Percentiles rank a stretch among this genome's conserved stretches.
Evolutionary conservation across 2,113 vertebrate genomes (phyloP).

Genomic region (Amphilophus citrinellus): DNA sequence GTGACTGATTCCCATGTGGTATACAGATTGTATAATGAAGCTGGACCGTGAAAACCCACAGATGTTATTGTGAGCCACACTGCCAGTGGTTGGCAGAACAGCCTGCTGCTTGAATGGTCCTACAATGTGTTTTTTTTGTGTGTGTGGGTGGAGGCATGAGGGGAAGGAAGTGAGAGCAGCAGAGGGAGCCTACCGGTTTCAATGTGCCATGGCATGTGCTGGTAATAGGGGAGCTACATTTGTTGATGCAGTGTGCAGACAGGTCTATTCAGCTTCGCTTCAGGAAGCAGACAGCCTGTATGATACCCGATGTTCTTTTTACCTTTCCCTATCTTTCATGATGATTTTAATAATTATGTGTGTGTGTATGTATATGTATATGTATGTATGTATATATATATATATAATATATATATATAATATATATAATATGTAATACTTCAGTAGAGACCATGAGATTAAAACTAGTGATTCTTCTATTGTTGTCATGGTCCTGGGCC

Average conservation of each 20-base stretch:
- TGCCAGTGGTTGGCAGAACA: slow-evolving; percentile 66
- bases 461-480: neutral
- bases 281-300: slow-evolving; percentile 15
- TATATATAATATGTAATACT: too few relatives aligned
- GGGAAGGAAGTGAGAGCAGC: neutral
- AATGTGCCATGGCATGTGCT: slow-evolving; percentile 26
- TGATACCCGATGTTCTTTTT: slow-evolving; percentile 18
- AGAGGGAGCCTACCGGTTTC: slow-evolving; percentile 37
- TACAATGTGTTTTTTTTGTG: slow-evolving; percentile 47
- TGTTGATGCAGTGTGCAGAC: slow-evolving; percentile 7
- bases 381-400: neutral
- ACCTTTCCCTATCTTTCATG: neutral
- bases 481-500: too few relatives aligned
- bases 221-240: neutral
- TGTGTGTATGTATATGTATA: too few relatives aligned
- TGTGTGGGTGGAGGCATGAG: slow-evolving; percentile 36
- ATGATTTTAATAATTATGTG: neutral
- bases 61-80: slow-evolving; percentile 67
- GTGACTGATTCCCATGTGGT: slow-evolving; percentile 52
- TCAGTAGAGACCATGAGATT: neutral
- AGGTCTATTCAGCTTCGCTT: slow-evolving; percentile 24
- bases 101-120: slow-evolving; percentile 31
- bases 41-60: slow-evolving; percentile 59
- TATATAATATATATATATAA: neutral
- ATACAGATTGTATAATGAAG: slow-evolving; percentile 71